Evolutionary conservation across 2,797 vertebrate species (phyloP).

Genomic region (Avahi laniger): DNA sequence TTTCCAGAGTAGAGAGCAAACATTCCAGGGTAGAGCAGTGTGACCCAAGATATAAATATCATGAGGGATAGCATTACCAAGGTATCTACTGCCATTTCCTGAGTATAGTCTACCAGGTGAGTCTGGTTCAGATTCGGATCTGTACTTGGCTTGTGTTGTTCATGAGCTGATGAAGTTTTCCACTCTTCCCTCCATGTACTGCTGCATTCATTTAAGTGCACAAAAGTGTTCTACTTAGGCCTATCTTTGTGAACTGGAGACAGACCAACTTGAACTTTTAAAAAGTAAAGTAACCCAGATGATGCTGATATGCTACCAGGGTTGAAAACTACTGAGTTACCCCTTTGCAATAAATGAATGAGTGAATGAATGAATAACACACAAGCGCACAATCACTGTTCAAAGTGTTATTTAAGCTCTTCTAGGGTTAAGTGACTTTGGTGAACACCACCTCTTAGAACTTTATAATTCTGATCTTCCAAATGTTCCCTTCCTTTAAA

Average conservation of each 20-base stretch:
- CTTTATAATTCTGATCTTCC: constrained; percentile 6
- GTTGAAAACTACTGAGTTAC: not conserved
- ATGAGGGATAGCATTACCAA: not conserved
- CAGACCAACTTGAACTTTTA: not conserved
- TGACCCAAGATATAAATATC: not conserved
- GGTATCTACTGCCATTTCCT: not conserved
- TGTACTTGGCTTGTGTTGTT: not conserved
- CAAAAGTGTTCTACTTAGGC: not conserved
- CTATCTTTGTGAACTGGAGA: not conserved
- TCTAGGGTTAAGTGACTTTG: not conserved
- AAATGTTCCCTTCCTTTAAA: not conserved
- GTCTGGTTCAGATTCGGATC: not conserved
- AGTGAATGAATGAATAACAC: not conserved
- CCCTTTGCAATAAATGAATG: not conserved
- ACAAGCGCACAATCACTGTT: not conserved
- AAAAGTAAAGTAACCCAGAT: not conserved
- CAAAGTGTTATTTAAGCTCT: not conserved
- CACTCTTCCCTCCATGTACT: not conserved
- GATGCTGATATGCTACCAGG: not conserved
- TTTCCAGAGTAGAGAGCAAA: not conserved
- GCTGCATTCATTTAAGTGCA: not conserved
- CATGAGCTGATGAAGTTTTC: not conserved
- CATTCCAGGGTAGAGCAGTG: not conserved
- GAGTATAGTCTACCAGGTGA: not conserved
- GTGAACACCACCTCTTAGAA: not conserved